phyloP scores from a whole-genome alignment of 2,113 vertebrate species.

The Potamarius usumacintae region DNA sequence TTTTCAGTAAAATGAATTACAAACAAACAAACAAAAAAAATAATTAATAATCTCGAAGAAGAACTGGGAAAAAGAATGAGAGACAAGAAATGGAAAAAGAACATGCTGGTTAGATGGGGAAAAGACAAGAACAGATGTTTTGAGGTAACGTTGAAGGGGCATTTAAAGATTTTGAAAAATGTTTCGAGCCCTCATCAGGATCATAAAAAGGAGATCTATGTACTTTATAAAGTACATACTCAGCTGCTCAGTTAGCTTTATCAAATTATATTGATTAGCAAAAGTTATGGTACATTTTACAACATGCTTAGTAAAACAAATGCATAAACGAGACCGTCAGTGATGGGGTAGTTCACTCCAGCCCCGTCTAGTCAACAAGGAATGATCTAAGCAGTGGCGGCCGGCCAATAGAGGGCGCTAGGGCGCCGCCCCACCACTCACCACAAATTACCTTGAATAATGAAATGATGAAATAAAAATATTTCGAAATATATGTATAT shows the following conservation, averaged over 20 bases:
- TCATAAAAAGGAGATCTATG: not conserved
- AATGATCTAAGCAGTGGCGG: no score
- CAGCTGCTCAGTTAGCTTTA: not conserved
- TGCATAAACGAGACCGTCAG: no score
- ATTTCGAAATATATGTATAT: no score
- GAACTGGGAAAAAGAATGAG: not conserved
- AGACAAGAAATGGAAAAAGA: not conserved
- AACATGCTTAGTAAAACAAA: not conserved
- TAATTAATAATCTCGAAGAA: not conserved
- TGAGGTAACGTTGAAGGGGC: not conserved
- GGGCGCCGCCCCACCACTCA: no score
- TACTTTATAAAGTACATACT: not conserved
- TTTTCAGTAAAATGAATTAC: not conserved
- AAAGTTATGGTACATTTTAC: not conserved
- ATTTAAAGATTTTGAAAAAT: not conserved
- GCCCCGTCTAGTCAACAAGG: no score
- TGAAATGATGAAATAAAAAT: no score
- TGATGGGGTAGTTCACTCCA: no score
- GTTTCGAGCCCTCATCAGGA: not conserved
- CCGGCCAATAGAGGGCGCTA: no score
- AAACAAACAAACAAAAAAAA: not conserved
- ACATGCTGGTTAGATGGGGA: not conserved
- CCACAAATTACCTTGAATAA: no score
- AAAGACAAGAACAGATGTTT: not conserved
- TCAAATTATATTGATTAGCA: not conserved